Evolutionary conservation across 2,888 invertebrate species (phyloP).

Genomic region (Dinocampus coccinellae): DNA sequence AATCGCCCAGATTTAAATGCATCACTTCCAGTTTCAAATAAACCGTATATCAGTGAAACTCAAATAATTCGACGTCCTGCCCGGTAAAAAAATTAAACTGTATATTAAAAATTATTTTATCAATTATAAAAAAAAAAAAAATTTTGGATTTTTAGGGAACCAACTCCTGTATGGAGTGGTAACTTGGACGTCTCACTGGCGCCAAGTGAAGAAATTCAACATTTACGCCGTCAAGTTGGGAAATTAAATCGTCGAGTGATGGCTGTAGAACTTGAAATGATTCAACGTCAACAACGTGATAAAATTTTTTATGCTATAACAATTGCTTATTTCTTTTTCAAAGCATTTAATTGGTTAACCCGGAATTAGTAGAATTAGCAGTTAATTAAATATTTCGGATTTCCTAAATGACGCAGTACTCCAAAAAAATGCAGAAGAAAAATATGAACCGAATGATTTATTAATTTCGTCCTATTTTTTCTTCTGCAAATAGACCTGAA

Average conservation of each 20-base stretch:
- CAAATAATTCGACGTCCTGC: constrained; percentile 56
- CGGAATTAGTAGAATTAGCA: constrained; percentile 67
- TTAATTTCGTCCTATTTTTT: constrained; percentile 9
- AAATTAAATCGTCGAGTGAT: constrained; percentile 89
- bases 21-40: constrained; percentile 45
- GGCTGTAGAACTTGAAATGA: constrained; percentile 87
- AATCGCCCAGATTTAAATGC: constrained; percentile 50
- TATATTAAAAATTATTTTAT: background rate
- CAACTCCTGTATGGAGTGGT: constrained; percentile 73
- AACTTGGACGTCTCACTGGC: constrained; percentile 61
- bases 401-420: background rate
- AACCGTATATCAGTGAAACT: constrained; percentile 54
- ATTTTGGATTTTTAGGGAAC: constrained; percentile 72
- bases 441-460: background rate
- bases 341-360: constrained; percentile 87
- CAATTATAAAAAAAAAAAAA: background rate
- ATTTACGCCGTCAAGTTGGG: constrained; percentile 87
- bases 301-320: constrained; percentile 87
- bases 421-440: background rate
- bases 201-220: constrained; percentile 83
- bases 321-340: constrained; percentile 87
- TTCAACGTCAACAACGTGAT: constrained; percentile 87
- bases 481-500: background rate
- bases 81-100: constrained; percentile 51
- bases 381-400: background rate